Evolutionary conservation across 2,113 vertebrate genomes (phyloP).

Genomic region (Zosterops pallidus): DNA sequence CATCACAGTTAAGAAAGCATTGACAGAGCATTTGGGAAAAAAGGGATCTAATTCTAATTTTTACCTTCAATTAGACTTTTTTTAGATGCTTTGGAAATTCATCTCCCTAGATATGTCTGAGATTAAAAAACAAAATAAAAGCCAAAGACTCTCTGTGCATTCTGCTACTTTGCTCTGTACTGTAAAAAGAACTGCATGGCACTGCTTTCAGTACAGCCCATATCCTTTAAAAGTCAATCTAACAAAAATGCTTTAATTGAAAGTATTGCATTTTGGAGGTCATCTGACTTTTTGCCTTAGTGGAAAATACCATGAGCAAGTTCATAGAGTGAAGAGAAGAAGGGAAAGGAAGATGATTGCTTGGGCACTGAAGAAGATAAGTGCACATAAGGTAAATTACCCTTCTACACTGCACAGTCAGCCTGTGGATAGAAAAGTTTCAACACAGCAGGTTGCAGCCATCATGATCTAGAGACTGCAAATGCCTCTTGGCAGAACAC

Average conservation of each 20-base stretch:
- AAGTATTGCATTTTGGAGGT: slow-evolving; percentile 14
- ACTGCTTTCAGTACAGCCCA: neutral
- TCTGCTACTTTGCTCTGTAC: neutral
- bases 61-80: neutral
- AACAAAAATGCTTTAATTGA: slow-evolving; percentile 25
- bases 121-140: neutral
- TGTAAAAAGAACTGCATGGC: neutral
- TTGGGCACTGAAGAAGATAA: neutral
- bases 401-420: slow-evolving; percentile 6
- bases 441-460: slow-evolving; percentile 48
- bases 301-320: neutral
- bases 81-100: neutral
- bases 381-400: slow-evolving; percentile 43
- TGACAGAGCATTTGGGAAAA: neutral
- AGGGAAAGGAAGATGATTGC: neutral
- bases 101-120: neutral
- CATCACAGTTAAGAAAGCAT: neutral
- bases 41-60: neutral
- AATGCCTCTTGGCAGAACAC: slow-evolving; percentile 50
- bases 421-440: slow-evolving; percentile 43
- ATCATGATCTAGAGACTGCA: slow-evolving; percentile 54
- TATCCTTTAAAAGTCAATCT: neutral
- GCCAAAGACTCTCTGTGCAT: neutral
- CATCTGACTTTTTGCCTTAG: neutral
- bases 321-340: neutral